Evolutionary conservation across 1,140 invertebrate species (phyloP).

Genomic region (Bicyclus anynana): DNA sequence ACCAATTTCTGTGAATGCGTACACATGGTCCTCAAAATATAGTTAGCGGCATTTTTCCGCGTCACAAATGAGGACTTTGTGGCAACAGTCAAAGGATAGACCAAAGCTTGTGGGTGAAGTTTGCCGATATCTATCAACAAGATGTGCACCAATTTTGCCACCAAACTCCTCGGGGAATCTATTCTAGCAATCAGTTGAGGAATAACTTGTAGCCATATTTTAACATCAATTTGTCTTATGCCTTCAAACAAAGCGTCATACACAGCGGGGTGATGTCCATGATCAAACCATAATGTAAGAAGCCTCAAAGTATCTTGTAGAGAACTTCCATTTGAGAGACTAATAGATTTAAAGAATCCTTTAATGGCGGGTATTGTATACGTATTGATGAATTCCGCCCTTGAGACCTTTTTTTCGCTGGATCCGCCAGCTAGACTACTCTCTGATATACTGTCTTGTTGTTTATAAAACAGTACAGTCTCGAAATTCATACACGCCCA

Average conservation of each 20-base stretch:
- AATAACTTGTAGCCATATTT: conserved; percentile 99
- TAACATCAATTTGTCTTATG: conserved; percentile 94
- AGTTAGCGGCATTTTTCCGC: conserved; percentile 93
- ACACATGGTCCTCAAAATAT: conserved; percentile 96
- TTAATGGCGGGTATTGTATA: conserved; percentile 96
- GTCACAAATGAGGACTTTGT: conserved; percentile 93
- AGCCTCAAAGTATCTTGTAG: conserved; percentile 97
- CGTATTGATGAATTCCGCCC: conserved; percentile 82
- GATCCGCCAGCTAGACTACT: conserved; percentile 48
- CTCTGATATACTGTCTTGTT: conserved; percentile 72
- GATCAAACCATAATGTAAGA: conserved; percentile 96
- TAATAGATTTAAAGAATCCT: conserved; percentile 98
- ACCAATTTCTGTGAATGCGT: conserved; percentile 96
- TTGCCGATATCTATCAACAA: conserved; percentile 96
- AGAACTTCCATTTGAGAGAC: conserved; percentile 93
- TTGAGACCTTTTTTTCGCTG: conserved; percentile 53
- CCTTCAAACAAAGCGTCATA: conserved; percentile 95
- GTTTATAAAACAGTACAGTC: conserved; percentile 94
- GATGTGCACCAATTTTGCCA: conserved; percentile 94
- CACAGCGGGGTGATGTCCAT: conserved; percentile 94
- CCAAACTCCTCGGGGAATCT: conserved; percentile 92
- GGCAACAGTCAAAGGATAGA: conserved; percentile 98
- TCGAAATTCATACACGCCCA: conserved; percentile 99
- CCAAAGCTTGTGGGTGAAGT: conserved; percentile 92
- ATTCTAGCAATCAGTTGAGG: conserved; percentile 99